Conservation (phyloP, 2,113 vertebrate species). For the Mellivora capensis region DNA sequence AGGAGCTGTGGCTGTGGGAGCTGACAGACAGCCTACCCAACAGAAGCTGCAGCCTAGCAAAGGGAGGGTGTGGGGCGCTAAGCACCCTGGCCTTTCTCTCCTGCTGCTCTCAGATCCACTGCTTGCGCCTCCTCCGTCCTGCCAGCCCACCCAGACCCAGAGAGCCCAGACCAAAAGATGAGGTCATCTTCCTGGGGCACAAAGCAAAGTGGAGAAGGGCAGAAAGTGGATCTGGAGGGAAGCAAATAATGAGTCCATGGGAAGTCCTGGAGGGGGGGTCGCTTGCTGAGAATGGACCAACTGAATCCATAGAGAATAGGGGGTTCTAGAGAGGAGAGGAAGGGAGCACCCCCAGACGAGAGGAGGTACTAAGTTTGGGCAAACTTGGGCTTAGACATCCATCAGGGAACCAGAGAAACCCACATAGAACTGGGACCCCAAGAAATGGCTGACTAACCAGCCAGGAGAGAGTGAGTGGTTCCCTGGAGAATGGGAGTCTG, state of each 20-base stretch:
- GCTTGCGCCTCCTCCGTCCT: not conserved
- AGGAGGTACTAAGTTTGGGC: not conserved
- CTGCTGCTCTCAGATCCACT: not conserved
- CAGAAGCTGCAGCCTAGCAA: not conserved
- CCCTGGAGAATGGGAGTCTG: not conserved
- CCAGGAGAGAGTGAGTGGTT: not conserved
- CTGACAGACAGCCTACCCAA: not conserved
- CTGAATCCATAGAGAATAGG: not conserved
- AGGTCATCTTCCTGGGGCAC: not conserved
- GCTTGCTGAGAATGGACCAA: not conserved
- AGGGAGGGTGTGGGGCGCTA: not conserved
- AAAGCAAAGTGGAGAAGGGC: not conserved
- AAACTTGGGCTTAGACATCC: not conserved
- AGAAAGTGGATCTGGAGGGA: not conserved
- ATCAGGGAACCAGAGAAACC: not conserved
- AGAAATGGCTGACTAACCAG: not conserved
- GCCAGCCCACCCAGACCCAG: not conserved
- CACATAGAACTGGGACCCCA: not conserved
- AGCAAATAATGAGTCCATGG: fast-evolving
- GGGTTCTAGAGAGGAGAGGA: not conserved
- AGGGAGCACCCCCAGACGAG: not conserved
- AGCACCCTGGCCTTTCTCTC: not conserved
- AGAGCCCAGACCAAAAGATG: not conserved
- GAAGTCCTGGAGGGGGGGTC: too few species aligned
- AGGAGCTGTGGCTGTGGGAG: not conserved